Base-by-base conservation (phyloP, 2,113 vertebrate species). In the Apteryx owenii region DNA sequence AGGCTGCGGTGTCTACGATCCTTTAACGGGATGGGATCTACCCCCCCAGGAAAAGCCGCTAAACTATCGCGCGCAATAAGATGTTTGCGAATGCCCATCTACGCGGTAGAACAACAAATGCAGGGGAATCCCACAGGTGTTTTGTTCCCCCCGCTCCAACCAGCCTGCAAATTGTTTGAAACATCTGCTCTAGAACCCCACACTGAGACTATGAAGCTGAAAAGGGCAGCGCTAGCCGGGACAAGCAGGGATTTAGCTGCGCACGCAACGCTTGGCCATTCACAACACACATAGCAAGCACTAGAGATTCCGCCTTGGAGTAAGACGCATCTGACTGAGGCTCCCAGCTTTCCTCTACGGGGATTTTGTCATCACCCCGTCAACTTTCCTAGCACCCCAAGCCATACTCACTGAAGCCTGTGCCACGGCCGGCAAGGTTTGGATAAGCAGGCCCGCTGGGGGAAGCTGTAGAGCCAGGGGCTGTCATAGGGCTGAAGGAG, bases 401-500 rank as follows among this genome's bases (percentile, higher is more conserved):
- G 10, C 40, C n/a, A 2, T 11, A 96, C 97, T 97, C 96, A 98
- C 98, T 65, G 28, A 98, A 98, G 82, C 16, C 96, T 2, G 97
- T 42, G 54, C 97, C 89, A 0, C 98, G 98, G 88, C 2, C 60
- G 51, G 96, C 72, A 4, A 98, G 97, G 71, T 60, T 81, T 0
- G 98, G 96, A 81, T 98, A 98, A 3, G 98, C 78, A 3, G 96
- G 64, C 1, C 96, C 68, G 1, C 91, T 81, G 4, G 98, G 96
- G 2, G 98, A 91, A 0, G 97, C 95, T 0, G 97, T 94, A 2
- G 98, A 95, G 1, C 93, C 96, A 0, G 98, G 89, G 0, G 97
- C 96, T 2, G 98, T 6, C 97, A 98, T 93, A 61, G 98, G 79
- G 77, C 97, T 94, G 94, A 98, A 99, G 91, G 98, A 98, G 22